phyloP scores from a whole-genome alignment of 2,113 vertebrate genomes.

The Malurus elegans region DNA sequence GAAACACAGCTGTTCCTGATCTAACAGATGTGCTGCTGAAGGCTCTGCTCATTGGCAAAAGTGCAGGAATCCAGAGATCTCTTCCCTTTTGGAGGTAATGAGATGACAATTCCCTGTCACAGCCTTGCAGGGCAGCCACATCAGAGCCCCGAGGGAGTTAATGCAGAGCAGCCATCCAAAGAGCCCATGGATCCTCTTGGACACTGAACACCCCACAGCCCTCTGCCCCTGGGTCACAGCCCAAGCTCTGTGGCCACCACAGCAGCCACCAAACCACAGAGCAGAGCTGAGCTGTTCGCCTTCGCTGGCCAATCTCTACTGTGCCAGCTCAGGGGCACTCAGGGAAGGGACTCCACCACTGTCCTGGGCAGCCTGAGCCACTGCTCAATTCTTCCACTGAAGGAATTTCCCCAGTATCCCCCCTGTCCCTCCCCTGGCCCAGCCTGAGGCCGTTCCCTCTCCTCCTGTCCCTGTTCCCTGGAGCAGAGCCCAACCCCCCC shows the following conservation, averaged over 20 bases:
- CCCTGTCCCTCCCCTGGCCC: fast-evolving
- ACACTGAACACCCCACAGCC: fast-evolving
- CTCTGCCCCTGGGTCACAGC: not conserved
- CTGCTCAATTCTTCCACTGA: fast-evolving
- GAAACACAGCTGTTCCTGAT: not conserved
- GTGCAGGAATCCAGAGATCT: not conserved
- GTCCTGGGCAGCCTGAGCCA: not conserved
- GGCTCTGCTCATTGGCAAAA: not conserved
- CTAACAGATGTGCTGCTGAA: not conserved
- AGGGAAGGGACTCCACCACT: not conserved
- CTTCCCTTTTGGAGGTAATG: not conserved
- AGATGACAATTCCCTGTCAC: not conserved
- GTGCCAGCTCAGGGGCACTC: not conserved
- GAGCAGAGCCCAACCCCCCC: not conserved
- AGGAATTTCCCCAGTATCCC: fast-evolving
- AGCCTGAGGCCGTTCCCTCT: not conserved
- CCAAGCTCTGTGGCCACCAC: not conserved
- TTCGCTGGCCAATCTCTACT: not conserved
- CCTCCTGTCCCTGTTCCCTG: not conserved
- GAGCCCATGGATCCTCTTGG: not conserved
- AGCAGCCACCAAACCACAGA: not conserved
- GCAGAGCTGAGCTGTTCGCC: not conserved
- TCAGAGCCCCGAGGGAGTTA: not conserved
- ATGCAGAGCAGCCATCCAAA: not conserved
- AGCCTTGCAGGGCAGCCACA: not conserved